Evolutionary conservation across 30 jellyfish, hydroid and myxozoan species (phyloP).

Genomic region (Cassiopea xamachana): DNA sequence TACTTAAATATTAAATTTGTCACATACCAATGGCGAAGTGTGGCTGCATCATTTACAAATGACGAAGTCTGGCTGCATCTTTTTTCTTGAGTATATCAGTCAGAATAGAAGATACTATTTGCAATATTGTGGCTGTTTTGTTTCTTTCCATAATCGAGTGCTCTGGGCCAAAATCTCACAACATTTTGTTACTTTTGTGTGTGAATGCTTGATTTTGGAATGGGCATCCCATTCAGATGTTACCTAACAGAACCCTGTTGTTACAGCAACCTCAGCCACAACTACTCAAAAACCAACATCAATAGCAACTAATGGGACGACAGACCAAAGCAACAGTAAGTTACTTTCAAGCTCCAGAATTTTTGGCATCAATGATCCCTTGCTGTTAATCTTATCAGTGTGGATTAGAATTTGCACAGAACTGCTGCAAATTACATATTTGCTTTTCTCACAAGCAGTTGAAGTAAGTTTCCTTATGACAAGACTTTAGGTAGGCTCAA

Average conservation of each 20-base stretch:
- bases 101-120: too few species aligned
- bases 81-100: too few species aligned
- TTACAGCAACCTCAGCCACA: constrained; percentile 9
- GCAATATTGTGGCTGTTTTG: too few species aligned
- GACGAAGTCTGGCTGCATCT: too few species aligned
- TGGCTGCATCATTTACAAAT: too few species aligned
- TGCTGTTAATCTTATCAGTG: neutral
- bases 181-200: neutral
- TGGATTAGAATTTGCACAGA: too few species aligned
- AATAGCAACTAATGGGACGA: neutral
- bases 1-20: too few species aligned
- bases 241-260: neutral
- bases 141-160: neutral
- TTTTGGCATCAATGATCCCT: neutral
- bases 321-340: neutral
- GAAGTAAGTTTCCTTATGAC: too few species aligned
- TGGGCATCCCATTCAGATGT: neutral
- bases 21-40: too few species aligned
- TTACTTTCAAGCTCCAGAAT: neutral
- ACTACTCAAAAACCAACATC: constrained; percentile 23
- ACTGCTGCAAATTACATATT: too few species aligned
- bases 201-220: neutral
- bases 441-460: too few species aligned
- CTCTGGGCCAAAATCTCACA: neutral
- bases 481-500: too few species aligned